Evolutionary conservation across 2,888 invertebrate species (phyloP), one percentile per base, ranked within the genome.

Genomic region (Taphrorychus bicolor): DNA sequence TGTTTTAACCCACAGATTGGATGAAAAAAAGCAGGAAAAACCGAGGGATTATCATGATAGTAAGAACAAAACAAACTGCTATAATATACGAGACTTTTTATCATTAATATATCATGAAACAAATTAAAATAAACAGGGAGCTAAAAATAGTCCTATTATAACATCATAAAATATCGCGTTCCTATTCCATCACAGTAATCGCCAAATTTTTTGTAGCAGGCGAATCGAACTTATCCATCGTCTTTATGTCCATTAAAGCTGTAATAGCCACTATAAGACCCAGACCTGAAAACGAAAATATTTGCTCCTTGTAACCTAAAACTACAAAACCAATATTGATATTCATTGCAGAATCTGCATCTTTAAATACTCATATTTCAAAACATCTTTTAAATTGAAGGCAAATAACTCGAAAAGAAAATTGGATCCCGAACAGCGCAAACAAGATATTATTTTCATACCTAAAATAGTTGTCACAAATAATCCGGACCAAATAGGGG

Each of bases 151-250:
- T 32, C 32, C 32, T 32, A 32, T 32, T 32, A 9, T 32, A 32
- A 32, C 7, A 32, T 32, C 11, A 32, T 9, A 32, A 2, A 2
- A 32, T 32, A 32, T 32, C n/a, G 32, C 7, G 11, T 32, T 32
- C 59, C 65, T 76, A 82, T 56, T 82, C 82, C 41, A 73, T 72
- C 32, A 81, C 82, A 64, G 84, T 85, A 69, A 90, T 86, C 17
- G 85, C 84, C 54, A 93, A 86, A 52, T 90, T 87, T 80, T 92
- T 93, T 53, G 91, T 91, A 79, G 92, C 92, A 5, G 91, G 89
- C 81, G 93, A 92, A 80, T 94, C 93, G 80, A 92, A 94, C 76
- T 90, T 86, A 81, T 93, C 93, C 89, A 90, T 91, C 14, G 92
- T 92, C 76, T 89, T 89, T 70, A 94, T 90, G 76, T 88, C 88